phyloP scores from a whole-genome alignment of 2,888 invertebrate genomes.

The Agrotis ipsilon region DNA sequence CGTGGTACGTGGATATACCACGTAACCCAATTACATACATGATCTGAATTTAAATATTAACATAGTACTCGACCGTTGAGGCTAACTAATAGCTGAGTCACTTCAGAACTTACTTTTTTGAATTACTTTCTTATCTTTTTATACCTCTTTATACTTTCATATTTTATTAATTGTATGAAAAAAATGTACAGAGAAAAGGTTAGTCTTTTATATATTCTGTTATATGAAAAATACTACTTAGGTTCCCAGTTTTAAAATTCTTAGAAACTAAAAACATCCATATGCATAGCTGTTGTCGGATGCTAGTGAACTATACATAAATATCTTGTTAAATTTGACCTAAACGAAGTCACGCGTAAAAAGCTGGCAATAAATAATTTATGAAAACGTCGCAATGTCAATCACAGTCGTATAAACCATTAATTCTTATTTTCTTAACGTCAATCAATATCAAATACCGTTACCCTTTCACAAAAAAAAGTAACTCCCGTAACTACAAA shows the following conservation, averaged over 20 bases:
- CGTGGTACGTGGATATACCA: conserved; percentile 15
- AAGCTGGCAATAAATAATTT: background rate
- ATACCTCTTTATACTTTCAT: too few relatives aligned
- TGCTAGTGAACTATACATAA: too few relatives aligned
- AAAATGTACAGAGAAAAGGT: too few relatives aligned
- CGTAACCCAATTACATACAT: conserved; percentile 39
- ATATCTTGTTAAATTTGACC: too few relatives aligned
- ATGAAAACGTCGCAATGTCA: conserved; percentile 10
- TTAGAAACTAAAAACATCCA: too few relatives aligned
- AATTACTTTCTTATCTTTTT: background rate
- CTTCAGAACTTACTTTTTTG: background rate
- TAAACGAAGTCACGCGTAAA: too few relatives aligned
- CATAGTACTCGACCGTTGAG: conserved; percentile 13
- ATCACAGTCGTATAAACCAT: conserved; percentile 11
- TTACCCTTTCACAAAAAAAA: conserved; percentile 16
- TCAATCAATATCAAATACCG: conserved; percentile 1
- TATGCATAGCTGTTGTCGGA: too few relatives aligned
- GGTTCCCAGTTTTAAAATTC: too few relatives aligned
- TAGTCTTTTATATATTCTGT: too few relatives aligned
- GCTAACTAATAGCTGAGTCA: conserved; percentile 5
- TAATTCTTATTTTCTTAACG: conserved; percentile 3
- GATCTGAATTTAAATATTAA: conserved; percentile 39
- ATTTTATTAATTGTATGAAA: too few relatives aligned
- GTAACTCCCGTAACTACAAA: conserved; percentile 18
- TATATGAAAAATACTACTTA: too few relatives aligned